These are phyloP conservation scores for Eufriesea mexicana DNA, from an alignment of 1,140 invertebrate genomes.

Conservation along the genomic window DNA sequence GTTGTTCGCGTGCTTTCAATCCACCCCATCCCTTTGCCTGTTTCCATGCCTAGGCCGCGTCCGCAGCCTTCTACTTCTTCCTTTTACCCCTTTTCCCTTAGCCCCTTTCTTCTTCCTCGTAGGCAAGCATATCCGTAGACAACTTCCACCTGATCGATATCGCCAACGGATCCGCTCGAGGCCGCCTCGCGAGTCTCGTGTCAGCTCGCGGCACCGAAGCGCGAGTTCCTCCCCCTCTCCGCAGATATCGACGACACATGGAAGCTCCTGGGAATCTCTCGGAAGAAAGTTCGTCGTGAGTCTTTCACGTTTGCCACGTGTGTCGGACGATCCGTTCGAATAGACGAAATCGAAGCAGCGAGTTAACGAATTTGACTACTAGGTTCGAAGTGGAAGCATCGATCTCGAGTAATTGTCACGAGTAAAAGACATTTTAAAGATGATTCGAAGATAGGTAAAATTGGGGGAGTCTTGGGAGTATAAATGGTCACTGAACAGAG, in stretches of 20 bases:
- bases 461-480: too few species aligned
- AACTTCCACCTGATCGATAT: slow-evolving; percentile 55
- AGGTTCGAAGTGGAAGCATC: too few species aligned
- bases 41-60: not conserved
- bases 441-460: too few species aligned
- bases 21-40: not conserved
- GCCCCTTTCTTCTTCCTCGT: slow-evolving; percentile 10
- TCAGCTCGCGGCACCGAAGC: slow-evolving; percentile 11
- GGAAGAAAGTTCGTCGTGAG: not conserved
- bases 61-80: not conserved
- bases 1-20: slow-evolving; percentile 66
- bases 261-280: too few species aligned
- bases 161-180: slow-evolving; percentile 4
- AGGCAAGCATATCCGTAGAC: slow-evolving; percentile 52
- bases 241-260: slow-evolving; percentile 12
- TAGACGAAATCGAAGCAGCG: too few species aligned
- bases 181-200: slow-evolving; percentile 14
- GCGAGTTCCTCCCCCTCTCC: not conserved
- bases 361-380: too few species aligned
- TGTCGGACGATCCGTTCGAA: not conserved
- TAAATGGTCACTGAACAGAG: too few species aligned
- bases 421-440: too few species aligned
- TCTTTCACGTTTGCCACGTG: not conserved
- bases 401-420: too few species aligned
- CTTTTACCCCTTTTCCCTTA: slow-evolving; percentile 8